phyloP scores from a whole-genome alignment of 2,113 vertebrate genomes.

The Candoia aspera region DNA sequence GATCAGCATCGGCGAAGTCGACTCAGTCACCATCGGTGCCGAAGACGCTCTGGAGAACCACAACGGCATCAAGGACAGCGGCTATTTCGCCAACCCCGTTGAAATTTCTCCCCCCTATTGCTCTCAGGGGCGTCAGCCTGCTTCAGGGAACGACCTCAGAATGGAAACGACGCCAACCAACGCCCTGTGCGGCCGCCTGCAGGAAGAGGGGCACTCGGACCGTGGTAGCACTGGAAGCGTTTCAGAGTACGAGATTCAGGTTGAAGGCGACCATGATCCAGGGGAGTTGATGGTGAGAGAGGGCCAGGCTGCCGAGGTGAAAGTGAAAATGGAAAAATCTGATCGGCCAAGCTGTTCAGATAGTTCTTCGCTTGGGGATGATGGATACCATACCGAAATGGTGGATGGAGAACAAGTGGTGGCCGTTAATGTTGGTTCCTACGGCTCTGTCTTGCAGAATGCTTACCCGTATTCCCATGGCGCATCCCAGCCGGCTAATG shows the following conservation, averaged over 20 bases:
- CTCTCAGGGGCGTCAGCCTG: conserved; percentile 80
- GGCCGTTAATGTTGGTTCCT: conserved; percentile 92
- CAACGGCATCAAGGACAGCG: conserved; percentile 89
- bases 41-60: conserved; percentile 80
- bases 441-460: conserved; percentile 89
- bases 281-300: conserved; percentile 89
- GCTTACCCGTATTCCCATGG: conserved; percentile 86
- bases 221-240: conserved; percentile 91
- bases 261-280: conserved; percentile 90
- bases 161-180: conserved; percentile 78
- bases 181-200: conserved; percentile 74
- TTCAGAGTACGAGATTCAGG: conserved; percentile 91
- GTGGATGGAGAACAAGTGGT: conserved; percentile 96
- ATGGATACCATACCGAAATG: conserved; percentile 95
- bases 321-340: conserved; percentile 92
- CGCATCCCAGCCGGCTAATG: conserved; percentile 74
- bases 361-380: conserved; percentile 94
- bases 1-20: conserved; percentile 85
- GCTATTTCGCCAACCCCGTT: conserved; percentile 92
- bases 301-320: conserved; percentile 90
- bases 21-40: conserved; percentile 81
- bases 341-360: conserved; percentile 94
- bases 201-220: conserved; percentile 95
- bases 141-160: conserved; percentile 74
- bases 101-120: conserved; percentile 96